Base-by-base conservation (phyloP, 1,140 invertebrate genomes). In the Zaprionus gabonicus region DNA sequence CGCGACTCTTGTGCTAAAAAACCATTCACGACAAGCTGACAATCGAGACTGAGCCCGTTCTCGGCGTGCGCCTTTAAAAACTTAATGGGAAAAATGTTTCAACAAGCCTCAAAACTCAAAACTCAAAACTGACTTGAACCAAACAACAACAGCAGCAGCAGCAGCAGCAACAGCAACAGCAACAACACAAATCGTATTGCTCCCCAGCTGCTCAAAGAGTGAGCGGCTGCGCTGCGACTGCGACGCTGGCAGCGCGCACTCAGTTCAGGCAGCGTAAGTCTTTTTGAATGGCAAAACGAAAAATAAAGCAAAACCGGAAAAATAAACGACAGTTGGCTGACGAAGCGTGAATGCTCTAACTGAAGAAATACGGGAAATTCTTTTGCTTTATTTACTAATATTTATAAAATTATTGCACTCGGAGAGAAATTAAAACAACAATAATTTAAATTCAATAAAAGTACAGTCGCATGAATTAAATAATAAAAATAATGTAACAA, bases 11-110 rank as follows among this genome's bases (percentile, higher is more conserved):
- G 75, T 87, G 84, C 84, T 87, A 87, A 87, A 87, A 88, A 81
- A 87, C 84, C 84, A 88, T 87, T 87, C 84, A 87, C 84, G 84
- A 80, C 84, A 88, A 87, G 84, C 84, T 87, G 84, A 87, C 84
- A 87, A 87, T 87, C 84, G 81, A 88, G 84, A 87, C 84, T 87
- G 84, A 87, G 84, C 84, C 78, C 78, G 84, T 88, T 88, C 84
- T 88, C 84, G 84, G 71, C 81, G 84, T 84, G 84, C 84, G 84
- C 84, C 84, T 87, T 88, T 76, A 88, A 87, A 82, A 87, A 81
- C 85, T 88, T 81, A 87, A 88, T 85, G 84, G 84, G 84, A 83
- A 87, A 81, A 87, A 87, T 87, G 84, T 87, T 87, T 84, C 78
- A 79, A 59, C 64, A 58, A 76, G 77, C 65, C 60, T 63, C 59